These are phyloP conservation scores for Montipora sp. DNA, from an alignment of 64 coral and sea anemone genomes.

Conservation along the genomic window DNA sequence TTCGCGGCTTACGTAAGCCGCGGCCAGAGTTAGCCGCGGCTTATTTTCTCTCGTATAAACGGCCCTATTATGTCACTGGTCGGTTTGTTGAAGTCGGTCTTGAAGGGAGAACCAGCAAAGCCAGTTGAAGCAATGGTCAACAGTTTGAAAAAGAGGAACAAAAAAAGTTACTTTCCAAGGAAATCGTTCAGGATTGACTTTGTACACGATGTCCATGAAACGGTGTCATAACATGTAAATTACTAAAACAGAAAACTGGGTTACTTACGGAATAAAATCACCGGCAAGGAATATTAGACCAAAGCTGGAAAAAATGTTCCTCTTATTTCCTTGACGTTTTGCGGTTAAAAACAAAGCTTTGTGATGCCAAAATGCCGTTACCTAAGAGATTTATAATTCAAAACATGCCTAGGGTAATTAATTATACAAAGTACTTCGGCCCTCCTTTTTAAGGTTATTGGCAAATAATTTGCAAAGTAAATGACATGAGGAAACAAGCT, in stretches of 20 bases:
- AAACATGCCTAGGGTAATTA: not conserved
- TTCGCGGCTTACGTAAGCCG: too few species aligned
- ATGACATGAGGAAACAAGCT: not conserved
- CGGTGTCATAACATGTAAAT: not conserved
- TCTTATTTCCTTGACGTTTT: not conserved
- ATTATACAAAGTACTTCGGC: not conserved
- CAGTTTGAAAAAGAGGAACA: not conserved
- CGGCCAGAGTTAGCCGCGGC: too few species aligned
- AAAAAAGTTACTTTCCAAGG: not conserved
- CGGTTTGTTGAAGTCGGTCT: too few species aligned
- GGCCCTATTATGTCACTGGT: too few species aligned
- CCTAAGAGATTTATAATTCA: not conserved
- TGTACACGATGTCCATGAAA: not conserved
- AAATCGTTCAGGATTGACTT: not conserved
- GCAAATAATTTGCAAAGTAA: slow-evolving; percentile 22
- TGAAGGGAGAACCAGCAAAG: too few species aligned
- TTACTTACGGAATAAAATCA: not conserved
- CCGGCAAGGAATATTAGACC: not conserved
- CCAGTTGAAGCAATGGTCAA: not conserved
- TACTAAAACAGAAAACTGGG: not conserved
- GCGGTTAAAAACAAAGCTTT: not conserved
- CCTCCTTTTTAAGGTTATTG: not conserved
- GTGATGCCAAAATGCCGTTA: not conserved
- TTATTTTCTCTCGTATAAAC: too few species aligned
- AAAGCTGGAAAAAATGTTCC: not conserved